These are phyloP conservation scores for Lagopus muta DNA, from an alignment of 2,113 vertebrate genomes.

Conservation along the genomic window DNA sequence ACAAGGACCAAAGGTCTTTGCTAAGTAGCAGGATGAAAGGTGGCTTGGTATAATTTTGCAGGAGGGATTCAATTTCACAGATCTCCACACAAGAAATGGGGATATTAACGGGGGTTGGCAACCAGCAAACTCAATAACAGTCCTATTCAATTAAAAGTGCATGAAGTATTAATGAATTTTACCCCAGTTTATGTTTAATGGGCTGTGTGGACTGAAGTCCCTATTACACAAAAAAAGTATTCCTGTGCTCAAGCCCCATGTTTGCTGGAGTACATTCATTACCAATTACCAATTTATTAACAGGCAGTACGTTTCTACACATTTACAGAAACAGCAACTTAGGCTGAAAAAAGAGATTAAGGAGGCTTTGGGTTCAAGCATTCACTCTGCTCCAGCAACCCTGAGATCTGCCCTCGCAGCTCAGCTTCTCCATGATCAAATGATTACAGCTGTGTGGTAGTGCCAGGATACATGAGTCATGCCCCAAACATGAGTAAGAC, in stretches of 20 bases:
- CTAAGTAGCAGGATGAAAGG: conserved; percentile 44
- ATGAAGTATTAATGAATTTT: background rate
- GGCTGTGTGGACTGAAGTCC: background rate
- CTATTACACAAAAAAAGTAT: background rate
- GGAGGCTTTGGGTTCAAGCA: background rate
- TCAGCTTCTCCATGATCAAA: background rate
- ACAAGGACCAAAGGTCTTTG: conserved; percentile 48
- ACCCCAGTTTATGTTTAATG: background rate
- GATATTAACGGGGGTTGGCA: background rate
- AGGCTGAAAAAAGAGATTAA: background rate
- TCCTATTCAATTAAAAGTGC: background rate
- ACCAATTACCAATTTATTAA: background rate
- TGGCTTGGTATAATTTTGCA: background rate
- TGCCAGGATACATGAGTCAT: background rate
- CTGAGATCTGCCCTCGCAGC: background rate
- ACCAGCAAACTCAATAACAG: background rate
- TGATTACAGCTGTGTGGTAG: background rate
- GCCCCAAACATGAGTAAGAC: background rate
- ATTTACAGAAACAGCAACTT: background rate
- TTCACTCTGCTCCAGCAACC: background rate
- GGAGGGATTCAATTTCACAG: background rate
- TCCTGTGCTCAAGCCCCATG: background rate
- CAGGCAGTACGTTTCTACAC: background rate
- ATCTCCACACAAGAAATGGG: background rate
- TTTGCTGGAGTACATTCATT: background rate